A percentile compares a stretch with the other conserved stretches of the same genome.
Conservation (phyloP, 1,140 invertebrate species). For the Magallana angulata region DNA sequence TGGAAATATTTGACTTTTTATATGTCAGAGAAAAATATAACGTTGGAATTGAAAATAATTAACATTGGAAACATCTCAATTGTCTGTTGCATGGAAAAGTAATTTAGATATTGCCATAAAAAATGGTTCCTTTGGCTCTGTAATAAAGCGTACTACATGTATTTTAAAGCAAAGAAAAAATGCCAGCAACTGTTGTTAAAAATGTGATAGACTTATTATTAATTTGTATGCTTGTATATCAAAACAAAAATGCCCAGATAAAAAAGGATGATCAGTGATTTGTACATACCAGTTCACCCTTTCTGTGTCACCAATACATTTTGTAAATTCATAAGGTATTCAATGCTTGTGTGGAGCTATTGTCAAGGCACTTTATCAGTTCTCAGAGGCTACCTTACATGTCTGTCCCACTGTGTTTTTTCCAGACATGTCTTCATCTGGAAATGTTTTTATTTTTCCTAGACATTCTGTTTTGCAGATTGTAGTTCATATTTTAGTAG, state of each 20-base stretch:
- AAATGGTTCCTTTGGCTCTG: no score
- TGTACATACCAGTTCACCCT: neutral
- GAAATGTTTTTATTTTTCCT: neutral
- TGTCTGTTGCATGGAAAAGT: no score
- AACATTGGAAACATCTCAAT: no score
- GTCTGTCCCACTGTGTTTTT: neutral
- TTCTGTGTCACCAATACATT: neutral
- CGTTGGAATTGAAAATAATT: no score
- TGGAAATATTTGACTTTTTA: no score
- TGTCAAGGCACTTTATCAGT: neutral
- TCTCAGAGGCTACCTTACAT: neutral
- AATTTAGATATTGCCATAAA: no score
- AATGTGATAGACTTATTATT: no score
- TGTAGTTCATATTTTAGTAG: neutral
- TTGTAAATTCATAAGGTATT: constrained; percentile 12
- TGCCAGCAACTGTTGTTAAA: no score
- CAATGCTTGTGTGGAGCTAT: neutral
- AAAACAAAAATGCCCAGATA: neutral
- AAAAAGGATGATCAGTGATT: neutral
- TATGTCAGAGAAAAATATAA: no score
- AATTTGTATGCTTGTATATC: no score
- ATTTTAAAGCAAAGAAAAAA: no score
- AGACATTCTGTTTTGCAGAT: neutral
- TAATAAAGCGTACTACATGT: no score
- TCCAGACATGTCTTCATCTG: neutral